phyloP scores from a whole-genome alignment of 2,888 invertebrate species.

The Apodemia mormo region DNA sequence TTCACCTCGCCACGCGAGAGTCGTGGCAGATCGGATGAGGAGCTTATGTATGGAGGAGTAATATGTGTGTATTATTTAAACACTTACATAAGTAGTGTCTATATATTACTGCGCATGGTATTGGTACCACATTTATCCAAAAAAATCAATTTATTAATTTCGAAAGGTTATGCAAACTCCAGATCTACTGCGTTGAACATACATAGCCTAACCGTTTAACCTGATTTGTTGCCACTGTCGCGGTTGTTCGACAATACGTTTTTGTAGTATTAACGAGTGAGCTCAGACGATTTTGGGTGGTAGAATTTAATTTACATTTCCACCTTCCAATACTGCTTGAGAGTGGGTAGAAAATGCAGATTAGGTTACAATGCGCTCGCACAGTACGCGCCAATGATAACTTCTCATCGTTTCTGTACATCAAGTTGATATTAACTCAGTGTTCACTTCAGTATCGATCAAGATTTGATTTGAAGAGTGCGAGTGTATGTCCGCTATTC shows the following conservation, averaged over 20 bases:
- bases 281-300: background rate
- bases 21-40: too few species aligned
- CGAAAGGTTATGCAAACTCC: background rate
- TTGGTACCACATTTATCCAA: too few species aligned
- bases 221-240: background rate
- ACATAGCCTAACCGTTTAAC: background rate
- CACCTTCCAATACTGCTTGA: background rate
- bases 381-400: background rate
- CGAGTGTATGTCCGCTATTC: conserved; percentile 37
- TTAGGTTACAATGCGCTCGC: background rate
- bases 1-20: too few species aligned
- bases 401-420: background rate
- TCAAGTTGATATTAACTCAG: background rate
- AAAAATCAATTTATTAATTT: too few species aligned
- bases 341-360: background rate
- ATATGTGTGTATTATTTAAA: too few species aligned
- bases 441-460: conserved; percentile 3
- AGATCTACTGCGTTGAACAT: background rate
- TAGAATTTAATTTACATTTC: background rate
- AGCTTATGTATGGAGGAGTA: too few species aligned
- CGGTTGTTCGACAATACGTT: background rate
- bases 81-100: too few species aligned
- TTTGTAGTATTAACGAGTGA: background rate
- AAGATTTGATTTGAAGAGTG: background rate
- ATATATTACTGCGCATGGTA: too few species aligned